Conservation (phyloP, 2,113 vertebrate species). For the Cololabis saira region DNA sequence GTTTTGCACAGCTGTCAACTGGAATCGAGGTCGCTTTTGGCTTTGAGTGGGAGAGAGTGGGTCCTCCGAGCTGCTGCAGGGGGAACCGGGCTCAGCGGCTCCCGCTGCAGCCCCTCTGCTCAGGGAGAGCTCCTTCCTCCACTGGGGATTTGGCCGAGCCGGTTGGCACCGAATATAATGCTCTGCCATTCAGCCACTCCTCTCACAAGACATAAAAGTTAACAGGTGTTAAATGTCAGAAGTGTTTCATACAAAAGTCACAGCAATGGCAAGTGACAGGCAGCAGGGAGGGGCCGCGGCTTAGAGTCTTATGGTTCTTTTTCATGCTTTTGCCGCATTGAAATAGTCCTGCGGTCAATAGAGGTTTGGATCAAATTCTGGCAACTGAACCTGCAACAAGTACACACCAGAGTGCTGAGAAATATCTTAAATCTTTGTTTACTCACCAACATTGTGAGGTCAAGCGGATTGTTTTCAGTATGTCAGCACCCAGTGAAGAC, state of each 20-base stretch:
- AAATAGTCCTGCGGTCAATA: slow-evolving; percentile 29
- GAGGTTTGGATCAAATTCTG: slow-evolving; percentile 35
- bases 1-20: slow-evolving; percentile 69
- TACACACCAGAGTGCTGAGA: slow-evolving; percentile 15
- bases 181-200: slow-evolving; percentile 67
- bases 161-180: slow-evolving; percentile 68
- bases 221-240: slow-evolving; percentile 81
- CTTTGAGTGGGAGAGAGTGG: slow-evolving; percentile 41
- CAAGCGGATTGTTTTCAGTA: slow-evolving; percentile 1
- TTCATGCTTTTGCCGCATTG: slow-evolving; percentile 38
- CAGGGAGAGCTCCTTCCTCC: slow-evolving; percentile 76
- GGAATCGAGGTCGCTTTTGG: slow-evolving; percentile 48
- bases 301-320: not conserved
- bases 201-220: slow-evolving; percentile 77
- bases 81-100: slow-evolving; percentile 43
- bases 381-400: slow-evolving; percentile 33
- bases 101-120: slow-evolving; percentile 47
- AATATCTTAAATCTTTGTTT: not conserved
- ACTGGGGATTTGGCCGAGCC: slow-evolving; percentile 68
- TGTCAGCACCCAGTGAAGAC: not conserved
- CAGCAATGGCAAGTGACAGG: slow-evolving; percentile 70
- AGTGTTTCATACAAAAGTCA: slow-evolving; percentile 59
- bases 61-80: slow-evolving; percentile 48
- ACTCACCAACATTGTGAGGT: slow-evolving; percentile 1
- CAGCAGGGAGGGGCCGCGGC: slow-evolving; percentile 51